phyloP scores from a whole-genome alignment of 2,113 vertebrate species.

The Chaenogobius annularis region DNA sequence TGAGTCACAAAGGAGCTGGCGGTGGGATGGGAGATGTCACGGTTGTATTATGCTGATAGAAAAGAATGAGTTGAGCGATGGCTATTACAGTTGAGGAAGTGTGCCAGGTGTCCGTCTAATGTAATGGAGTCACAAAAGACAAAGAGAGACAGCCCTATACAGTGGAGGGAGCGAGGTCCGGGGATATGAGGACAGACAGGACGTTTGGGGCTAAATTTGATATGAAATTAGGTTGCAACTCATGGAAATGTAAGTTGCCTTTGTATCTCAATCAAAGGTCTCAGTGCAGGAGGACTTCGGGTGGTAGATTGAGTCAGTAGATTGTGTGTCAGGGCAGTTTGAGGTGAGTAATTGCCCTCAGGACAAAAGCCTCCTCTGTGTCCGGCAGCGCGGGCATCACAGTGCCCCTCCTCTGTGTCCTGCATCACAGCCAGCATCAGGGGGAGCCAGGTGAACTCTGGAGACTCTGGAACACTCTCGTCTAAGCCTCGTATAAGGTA shows the following conservation, averaged over 20 bases:
- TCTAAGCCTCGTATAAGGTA: too few relatives aligned
- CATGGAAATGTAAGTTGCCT: not conserved
- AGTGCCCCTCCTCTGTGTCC: too few relatives aligned
- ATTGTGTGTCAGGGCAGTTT: too few relatives aligned
- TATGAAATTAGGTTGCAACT: slow-evolving; percentile 13
- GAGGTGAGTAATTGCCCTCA: too few relatives aligned
- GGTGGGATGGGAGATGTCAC: slow-evolving; percentile 54
- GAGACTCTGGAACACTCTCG: too few relatives aligned
- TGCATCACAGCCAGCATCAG: too few relatives aligned
- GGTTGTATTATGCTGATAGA: slow-evolving; percentile 56
- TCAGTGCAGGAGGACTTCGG: too few relatives aligned
- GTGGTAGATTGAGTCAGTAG: too few relatives aligned
- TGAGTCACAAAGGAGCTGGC: slow-evolving; percentile 24
- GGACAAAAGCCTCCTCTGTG: too few relatives aligned
- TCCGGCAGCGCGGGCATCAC: too few relatives aligned
- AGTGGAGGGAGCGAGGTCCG: slow-evolving; percentile 41
- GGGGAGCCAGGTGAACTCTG: too few relatives aligned
- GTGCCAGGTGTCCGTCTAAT: slow-evolving; percentile 67
- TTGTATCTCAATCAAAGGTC: too few relatives aligned
- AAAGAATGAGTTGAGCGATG: slow-evolving; percentile 48
- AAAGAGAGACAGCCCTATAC: slow-evolving; percentile 45
- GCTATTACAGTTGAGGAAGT: slow-evolving; percentile 47
- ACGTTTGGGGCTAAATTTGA: slow-evolving; percentile 13
- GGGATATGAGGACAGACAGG: slow-evolving; percentile 35
- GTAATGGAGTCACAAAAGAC: slow-evolving; percentile 63